Evolutionary conservation across 2,888 invertebrate species (phyloP).

Genomic region (Melanophora roralis): DNA sequence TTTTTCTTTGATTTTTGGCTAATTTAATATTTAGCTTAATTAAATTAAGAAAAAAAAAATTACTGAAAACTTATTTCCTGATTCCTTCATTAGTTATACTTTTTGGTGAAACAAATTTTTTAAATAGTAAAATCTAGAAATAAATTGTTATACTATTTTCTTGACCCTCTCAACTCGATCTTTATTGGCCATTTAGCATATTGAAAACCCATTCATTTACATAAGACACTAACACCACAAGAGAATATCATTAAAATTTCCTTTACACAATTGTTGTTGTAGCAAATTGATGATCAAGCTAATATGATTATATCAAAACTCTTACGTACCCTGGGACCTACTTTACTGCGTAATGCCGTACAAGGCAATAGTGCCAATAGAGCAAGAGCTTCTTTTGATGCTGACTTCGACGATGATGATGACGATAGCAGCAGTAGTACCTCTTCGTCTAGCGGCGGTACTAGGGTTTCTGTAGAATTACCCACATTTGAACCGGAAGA

Average conservation of each 20-base stretch:
- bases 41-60: no score
- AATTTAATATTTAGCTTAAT: no score
- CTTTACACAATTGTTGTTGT: conserved; percentile 70
- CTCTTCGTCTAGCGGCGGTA: conserved; percentile 71
- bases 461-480: conserved; percentile 81
- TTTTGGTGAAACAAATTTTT: no score
- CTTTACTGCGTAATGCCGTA: conserved; percentile 78
- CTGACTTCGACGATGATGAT: conserved; percentile 79
- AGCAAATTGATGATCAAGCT: conserved; percentile 77
- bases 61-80: no score
- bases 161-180: no score
- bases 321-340: conserved; percentile 86
- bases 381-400: conserved; percentile 78
- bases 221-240: no score
- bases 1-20: no score
- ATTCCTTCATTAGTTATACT: no score
- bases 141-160: no score
- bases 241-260: conserved; percentile 30
- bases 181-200: no score
- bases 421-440: conserved; percentile 72
- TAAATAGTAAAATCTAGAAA: no score
- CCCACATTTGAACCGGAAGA: conserved; percentile 84
- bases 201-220: no score
- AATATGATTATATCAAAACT: conserved; percentile 78
- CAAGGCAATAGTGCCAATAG: conserved; percentile 74